Evolutionary conservation across 1,140 invertebrate genomes (phyloP), one percentile per base, ranked within the genome.

Genomic region (Hycleus cichorii): DNA sequence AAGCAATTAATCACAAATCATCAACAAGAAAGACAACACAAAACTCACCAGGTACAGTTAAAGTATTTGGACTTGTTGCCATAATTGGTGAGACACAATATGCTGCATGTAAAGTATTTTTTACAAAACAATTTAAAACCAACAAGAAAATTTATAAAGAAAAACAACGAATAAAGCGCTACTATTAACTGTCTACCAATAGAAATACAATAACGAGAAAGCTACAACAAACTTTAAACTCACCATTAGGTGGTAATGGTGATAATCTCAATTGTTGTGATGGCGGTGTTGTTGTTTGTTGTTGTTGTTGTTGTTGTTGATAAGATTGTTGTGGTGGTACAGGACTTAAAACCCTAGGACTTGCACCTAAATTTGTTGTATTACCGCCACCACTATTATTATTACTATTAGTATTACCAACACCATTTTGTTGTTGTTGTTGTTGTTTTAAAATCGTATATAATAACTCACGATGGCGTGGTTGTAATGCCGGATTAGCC

Each of bases 381-480:
- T 76, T 73, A 44, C 58, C 74, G 63, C 69, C 62, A 44, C 45
- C 25, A 39, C 49, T 32, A 56, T 73, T 65, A 27, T 7, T 32
- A 32, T 32, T 32, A 32, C 32, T 32, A 32, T 32, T 32, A 70
- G n/a, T 32, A 78, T 75, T 57, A 79, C 77, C 26, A 78, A 68
- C 6, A 72, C 72, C 52, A 72, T 73, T 39, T 69, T 73, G 52
- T 66, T 64, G 65, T 46, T 67, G 65, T 46, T 67, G 59, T 66
- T 64, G 66, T 45, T 66, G 59, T 65, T 84, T 84, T 27, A 88
- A 72, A 59, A 90, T 88, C 45, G 82, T 82, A 32, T 82, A 76
- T 56, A 90, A 77, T 56, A 89, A 75, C 59, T 91, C 88, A 39
- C 85, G 81, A 62, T 89, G 85, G 11, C 82, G 83, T 67, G 78